phyloP scores from a whole-genome alignment of 2,888 invertebrate genomes.

The Megalurothrips usitatus region DNA sequence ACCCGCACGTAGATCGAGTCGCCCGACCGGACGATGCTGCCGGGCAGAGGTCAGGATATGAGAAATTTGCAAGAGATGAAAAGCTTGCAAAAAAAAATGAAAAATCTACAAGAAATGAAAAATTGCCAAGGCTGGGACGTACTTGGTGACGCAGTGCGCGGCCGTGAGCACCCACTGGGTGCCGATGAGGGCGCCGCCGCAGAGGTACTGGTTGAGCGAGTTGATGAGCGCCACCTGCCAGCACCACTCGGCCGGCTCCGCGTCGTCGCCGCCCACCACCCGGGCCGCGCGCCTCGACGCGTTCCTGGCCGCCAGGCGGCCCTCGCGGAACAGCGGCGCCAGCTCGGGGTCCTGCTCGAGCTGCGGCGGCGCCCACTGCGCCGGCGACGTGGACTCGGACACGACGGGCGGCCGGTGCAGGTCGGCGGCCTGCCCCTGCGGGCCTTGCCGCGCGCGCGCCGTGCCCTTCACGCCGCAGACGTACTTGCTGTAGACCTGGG shows the following conservation, averaged over 20 bases:
- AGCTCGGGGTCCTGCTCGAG: not conserved
- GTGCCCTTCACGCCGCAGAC: conserved; percentile 90
- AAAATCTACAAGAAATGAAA: conserved; percentile 1
- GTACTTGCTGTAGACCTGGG: conserved; percentile 79
- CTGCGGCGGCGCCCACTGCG: not conserved
- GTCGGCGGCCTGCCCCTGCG: conserved; percentile 38
- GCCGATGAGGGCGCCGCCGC: conserved; percentile 88
- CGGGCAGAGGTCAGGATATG: too few species aligned
- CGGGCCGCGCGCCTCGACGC: conserved; percentile 46
- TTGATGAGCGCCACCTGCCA: conserved; percentile 94
- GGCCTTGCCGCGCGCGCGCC: conserved; percentile 49
- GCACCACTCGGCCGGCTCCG: conserved; percentile 89
- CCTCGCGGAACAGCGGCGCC: conserved; percentile 30
- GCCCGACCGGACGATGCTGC: conserved; percentile 85
- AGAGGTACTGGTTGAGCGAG: conserved; percentile 87
- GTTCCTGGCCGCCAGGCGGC: conserved; percentile 32
- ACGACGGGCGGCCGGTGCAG: conserved; percentile 40
- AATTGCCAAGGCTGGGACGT: conserved; percentile 46
- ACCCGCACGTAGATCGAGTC: conserved; percentile 91
- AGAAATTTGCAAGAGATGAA: conserved; percentile 28
- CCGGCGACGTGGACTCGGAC: conserved; percentile 38
- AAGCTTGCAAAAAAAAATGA: conserved; percentile 25
- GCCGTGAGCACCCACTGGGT: conserved; percentile 93
- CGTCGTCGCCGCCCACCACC: conserved; percentile 88
- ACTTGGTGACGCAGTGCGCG: conserved; percentile 93